These are phyloP conservation scores for Tachystola acroxantha DNA, from an alignment of 2,888 invertebrate genomes.

Conservation along the genomic window DNA sequence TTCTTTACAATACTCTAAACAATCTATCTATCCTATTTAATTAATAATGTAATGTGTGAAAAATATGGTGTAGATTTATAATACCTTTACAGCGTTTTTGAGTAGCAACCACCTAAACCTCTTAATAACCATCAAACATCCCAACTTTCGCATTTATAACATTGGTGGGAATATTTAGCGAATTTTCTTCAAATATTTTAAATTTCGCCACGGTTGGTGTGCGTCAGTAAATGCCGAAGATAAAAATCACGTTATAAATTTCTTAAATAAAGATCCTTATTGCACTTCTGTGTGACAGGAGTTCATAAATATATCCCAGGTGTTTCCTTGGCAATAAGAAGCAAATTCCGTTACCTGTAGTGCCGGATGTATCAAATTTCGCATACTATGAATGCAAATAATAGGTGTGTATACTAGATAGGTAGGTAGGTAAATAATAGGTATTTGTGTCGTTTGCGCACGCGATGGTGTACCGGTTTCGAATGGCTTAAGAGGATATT, in stretches of 20 bases:
- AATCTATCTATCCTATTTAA: no score
- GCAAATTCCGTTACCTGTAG: slow-evolving; percentile 33
- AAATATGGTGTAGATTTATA: no score
- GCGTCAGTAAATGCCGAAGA: no score
- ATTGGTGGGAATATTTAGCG: no score
- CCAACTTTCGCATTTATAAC: no score
- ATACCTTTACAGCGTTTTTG: no score
- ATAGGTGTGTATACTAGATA: neutral
- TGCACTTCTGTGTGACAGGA: slow-evolving; percentile 21
- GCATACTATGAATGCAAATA: slow-evolving; percentile 7
- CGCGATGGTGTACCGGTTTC: slow-evolving; percentile 16
- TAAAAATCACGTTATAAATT: no score
- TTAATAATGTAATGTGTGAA: no score
- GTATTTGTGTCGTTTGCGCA: slow-evolving; percentile 11
- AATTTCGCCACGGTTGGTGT: neutral
- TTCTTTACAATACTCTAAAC: no score
- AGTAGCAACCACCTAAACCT: no score
- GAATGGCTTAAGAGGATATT: slow-evolving; percentile 4
- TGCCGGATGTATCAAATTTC: slow-evolving; percentile 41
- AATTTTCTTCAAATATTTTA: no score
- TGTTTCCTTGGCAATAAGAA: slow-evolving; percentile 33
- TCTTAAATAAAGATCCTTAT: neutral
- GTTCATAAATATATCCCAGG: slow-evolving; percentile 23
- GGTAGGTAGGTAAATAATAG: slow-evolving; percentile 8
- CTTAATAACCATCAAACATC: no score